Evolutionary conservation across 2,888 invertebrate genomes (phyloP).

Genomic region (Pollenia labialis): DNA sequence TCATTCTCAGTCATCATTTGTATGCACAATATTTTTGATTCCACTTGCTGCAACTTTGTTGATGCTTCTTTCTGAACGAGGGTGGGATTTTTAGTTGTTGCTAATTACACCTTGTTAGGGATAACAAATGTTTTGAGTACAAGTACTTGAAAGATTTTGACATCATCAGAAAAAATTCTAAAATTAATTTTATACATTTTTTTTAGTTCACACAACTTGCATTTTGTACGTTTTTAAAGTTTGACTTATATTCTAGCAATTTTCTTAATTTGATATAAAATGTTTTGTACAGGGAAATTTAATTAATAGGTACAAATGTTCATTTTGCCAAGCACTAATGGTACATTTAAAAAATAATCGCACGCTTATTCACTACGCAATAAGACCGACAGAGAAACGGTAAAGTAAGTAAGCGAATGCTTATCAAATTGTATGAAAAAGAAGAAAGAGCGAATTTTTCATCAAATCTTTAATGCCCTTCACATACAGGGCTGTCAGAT

Average conservation of each 20-base stretch:
- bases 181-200: neutral
- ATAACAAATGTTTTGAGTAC: constrained; percentile 68
- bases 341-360: no score
- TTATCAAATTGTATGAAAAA: no score
- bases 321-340: no score
- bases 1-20: constrained; percentile 39
- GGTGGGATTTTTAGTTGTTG: constrained; percentile 57
- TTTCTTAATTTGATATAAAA: neutral
- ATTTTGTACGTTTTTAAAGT: neutral
- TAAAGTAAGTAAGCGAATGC: no score
- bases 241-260: no score
- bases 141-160: constrained; percentile 6
- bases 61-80: neutral
- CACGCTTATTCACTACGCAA: no score
- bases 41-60: neutral
- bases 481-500: no score
- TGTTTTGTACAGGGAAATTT: neutral
- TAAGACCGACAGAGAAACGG: no score
- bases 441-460: no score
- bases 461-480: no score
- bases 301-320: no score
- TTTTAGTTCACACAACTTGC: neutral
- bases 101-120: constrained; percentile 75
- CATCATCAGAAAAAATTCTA: neutral
- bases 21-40: constrained; percentile 19